Conservation (phyloP, 2,797 vertebrate genomes). For the Toxotes lorentzi region DNA sequence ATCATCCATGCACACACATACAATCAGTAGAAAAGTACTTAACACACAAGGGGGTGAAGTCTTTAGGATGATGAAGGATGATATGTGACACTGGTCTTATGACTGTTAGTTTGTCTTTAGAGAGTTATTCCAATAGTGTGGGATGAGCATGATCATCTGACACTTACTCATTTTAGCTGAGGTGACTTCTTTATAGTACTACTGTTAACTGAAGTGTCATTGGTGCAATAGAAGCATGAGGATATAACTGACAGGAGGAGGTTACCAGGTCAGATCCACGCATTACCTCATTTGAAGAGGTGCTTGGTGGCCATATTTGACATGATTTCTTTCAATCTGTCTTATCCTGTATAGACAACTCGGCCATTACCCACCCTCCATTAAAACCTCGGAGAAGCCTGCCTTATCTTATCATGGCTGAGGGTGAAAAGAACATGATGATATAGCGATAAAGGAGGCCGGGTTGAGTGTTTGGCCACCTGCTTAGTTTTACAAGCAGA, state of each 20-base stretch:
- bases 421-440: constrained; percentile 12
- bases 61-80: background rate
- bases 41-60: background rate
- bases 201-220: constrained; percentile 24
- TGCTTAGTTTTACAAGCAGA: constrained; percentile 48
- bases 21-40: background rate
- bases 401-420: constrained; percentile 30
- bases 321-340: background rate
- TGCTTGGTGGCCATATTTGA: background rate
- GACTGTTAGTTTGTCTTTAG: constrained; percentile 9
- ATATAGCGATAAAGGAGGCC: constrained; percentile 18
- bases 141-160: background rate
- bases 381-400: constrained; percentile 3
- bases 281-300: background rate
- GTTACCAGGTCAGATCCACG: constrained; percentile 12
- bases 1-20: constrained; percentile 3
- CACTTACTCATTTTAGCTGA: background rate
- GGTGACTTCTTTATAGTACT: constrained; percentile 16
- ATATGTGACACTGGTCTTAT: background rate
- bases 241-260: background rate
- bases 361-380: background rate
- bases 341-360: constrained; percentile 34
- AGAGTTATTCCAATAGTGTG: background rate
- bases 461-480: constrained; percentile 33
- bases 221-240: background rate